phyloP scores from a whole-genome alignment of 2,888 invertebrate genomes.

The Ceraclea dissimilis region DNA sequence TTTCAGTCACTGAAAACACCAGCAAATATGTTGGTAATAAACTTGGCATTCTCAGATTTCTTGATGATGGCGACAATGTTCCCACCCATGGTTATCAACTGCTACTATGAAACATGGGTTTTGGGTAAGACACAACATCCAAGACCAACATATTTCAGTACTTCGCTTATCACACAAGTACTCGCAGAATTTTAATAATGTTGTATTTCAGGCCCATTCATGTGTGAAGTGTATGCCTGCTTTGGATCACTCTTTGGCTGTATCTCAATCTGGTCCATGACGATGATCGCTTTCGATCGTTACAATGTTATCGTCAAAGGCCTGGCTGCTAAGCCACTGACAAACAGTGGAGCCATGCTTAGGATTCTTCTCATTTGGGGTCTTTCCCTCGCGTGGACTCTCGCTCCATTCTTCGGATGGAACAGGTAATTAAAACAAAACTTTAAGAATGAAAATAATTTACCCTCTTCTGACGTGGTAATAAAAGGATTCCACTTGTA shows the following conservation, averaged over 20 bases:
- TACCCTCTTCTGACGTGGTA: neutral
- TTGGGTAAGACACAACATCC: constrained; percentile 42
- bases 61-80: constrained; percentile 81
- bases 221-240: constrained; percentile 57
- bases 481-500: too few relatives aligned
- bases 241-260: constrained; percentile 59
- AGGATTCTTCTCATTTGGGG: constrained; percentile 50
- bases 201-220: constrained; percentile 36
- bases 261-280: constrained; percentile 60
- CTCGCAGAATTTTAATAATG: neutral
- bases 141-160: neutral
- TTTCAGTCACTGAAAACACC: constrained; percentile 68
- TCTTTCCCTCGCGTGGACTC: constrained; percentile 47
- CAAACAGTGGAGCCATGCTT: constrained; percentile 42
- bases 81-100: constrained; percentile 76
- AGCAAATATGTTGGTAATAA: constrained; percentile 84
- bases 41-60: constrained; percentile 87
- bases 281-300: constrained; percentile 55
- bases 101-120: constrained; percentile 70
- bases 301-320: constrained; percentile 60
- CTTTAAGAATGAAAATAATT: neutral
- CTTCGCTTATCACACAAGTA: too few relatives aligned
- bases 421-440: constrained; percentile 34
- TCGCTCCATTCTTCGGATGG: constrained; percentile 56
- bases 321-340: constrained; percentile 50